These are phyloP conservation scores for Zosterops pallidus DNA, from an alignment of 2,113 vertebrate genomes.

Conservation along the genomic window DNA sequence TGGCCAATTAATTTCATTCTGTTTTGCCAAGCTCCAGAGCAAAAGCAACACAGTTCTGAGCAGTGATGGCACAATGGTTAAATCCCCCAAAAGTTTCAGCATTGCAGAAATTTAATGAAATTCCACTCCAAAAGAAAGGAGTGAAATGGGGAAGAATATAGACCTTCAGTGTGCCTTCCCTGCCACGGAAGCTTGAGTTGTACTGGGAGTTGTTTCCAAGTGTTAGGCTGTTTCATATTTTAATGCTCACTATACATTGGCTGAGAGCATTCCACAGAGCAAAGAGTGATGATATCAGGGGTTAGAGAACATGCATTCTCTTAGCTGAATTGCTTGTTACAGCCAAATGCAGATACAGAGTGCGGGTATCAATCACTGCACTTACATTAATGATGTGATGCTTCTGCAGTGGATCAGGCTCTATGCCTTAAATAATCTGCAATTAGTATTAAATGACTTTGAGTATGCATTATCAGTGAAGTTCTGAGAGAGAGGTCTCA, in stretches of 20 bases:
- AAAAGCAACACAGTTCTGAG: not conserved
- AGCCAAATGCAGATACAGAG: not conserved
- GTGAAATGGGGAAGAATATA: not conserved
- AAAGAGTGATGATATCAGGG: not conserved
- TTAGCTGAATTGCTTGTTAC: not conserved
- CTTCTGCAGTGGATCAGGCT: not conserved
- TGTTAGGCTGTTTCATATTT: not conserved
- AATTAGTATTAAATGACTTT: not conserved
- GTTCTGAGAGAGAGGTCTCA: not conserved
- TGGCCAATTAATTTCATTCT: not conserved
- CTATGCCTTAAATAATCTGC: not conserved
- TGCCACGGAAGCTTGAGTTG: not conserved
- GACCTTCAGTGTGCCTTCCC: not conserved
- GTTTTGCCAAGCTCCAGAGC: not conserved
- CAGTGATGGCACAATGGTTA: not conserved
- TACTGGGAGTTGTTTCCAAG: not conserved
- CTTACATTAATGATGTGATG: not conserved
- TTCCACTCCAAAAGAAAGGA: not conserved
- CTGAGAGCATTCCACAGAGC: not conserved
- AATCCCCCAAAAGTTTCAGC: accelerated
- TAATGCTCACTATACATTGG: not conserved
- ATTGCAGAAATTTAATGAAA: not conserved
- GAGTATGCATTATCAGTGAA: not conserved
- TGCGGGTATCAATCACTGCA: not conserved
- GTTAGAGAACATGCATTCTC: not conserved